Percentiles rank a stretch among this genome's conserved stretches.
Conservation (phyloP, 2,888 invertebrate genomes). For the Globia sparganii region DNA sequence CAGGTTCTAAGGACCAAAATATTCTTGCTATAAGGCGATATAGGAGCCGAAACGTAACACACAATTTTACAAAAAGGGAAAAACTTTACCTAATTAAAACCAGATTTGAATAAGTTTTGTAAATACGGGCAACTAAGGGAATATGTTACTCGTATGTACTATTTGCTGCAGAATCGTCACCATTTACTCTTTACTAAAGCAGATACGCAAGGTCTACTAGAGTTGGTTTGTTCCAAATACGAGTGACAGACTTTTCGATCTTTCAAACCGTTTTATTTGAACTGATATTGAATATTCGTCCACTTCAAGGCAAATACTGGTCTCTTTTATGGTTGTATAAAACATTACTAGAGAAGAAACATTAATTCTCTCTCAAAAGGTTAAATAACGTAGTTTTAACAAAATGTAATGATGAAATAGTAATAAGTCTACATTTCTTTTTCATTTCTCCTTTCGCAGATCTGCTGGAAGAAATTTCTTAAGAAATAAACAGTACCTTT, state of each 20-base stretch:
- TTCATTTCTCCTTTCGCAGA: too few species aligned
- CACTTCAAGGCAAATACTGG: slow-evolving; percentile 1
- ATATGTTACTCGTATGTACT: background rate
- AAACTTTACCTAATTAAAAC: background rate
- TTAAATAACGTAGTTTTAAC: too few species aligned
- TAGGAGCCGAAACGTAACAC: background rate
- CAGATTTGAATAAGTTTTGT: background rate
- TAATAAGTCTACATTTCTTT: too few species aligned
- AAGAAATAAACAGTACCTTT: too few species aligned
- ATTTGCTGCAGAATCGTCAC: background rate
- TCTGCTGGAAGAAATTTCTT: too few species aligned
- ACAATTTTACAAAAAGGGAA: too few species aligned
- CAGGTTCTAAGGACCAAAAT: background rate
- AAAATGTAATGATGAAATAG: background rate
- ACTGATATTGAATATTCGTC: slow-evolving; percentile 20
- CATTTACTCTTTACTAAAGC: background rate
- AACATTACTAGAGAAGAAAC: background rate
- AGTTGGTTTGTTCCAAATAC: background rate
- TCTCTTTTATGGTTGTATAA: background rate
- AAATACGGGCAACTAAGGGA: background rate
- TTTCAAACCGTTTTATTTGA: slow-evolving; percentile 24
- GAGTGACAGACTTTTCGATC: background rate
- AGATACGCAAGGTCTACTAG: background rate
- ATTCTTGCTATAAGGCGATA: background rate
- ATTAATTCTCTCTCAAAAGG: background rate